Percentiles rank a stretch among this genome's conserved stretches.
These are phyloP conservation scores for Poeciliopsis infans DNA, from an alignment of 2,797 vertebrate species.

Conservation along the genomic window DNA sequence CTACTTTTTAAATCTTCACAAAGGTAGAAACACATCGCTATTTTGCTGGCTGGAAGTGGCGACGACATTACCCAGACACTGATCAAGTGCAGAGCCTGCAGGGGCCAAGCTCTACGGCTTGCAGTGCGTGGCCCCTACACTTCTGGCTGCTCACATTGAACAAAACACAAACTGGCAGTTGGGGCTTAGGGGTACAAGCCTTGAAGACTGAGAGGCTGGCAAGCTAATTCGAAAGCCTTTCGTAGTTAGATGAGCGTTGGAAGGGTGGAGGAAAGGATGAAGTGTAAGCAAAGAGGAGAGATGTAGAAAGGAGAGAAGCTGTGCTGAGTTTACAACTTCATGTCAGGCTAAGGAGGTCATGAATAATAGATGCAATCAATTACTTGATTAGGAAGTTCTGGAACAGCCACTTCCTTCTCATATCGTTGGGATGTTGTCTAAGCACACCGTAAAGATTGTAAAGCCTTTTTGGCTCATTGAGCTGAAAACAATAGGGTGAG, in stretches of 20 bases:
- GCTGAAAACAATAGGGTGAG: constrained; percentile 65
- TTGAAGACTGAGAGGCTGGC: constrained; percentile 71
- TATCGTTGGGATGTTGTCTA: constrained; percentile 66
- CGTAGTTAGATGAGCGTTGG: constrained; percentile 71
- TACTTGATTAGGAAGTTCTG: constrained; percentile 76
- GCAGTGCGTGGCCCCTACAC: constrained; percentile 54
- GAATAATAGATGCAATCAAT: constrained; percentile 83
- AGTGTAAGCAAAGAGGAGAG: constrained; percentile 64
- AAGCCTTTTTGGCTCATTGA: constrained; percentile 69
- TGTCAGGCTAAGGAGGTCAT: constrained; percentile 75
- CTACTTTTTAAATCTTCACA: constrained; percentile 21
- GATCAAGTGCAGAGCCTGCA: constrained; percentile 63
- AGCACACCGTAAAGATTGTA: constrained; percentile 67
- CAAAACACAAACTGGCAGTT: constrained; percentile 79
- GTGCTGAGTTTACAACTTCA: constrained; percentile 77
- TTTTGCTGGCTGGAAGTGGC: constrained; percentile 66
- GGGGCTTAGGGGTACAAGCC: constrained; percentile 69
- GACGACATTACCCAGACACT: constrained; percentile 70
- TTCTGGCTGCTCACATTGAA: constrained; percentile 71
- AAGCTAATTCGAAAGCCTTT: constrained; percentile 75
- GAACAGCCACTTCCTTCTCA: constrained; percentile 77
- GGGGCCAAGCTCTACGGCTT: constrained; percentile 46
- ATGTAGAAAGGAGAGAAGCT: constrained; percentile 64
- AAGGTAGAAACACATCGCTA: constrained; percentile 40
- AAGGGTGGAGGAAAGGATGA: constrained; percentile 66